Percentiles rank a stretch among this genome's conserved stretches.
phyloP scores from a whole-genome alignment of 2,888 invertebrate species.

The Escarpia spicata region DNA sequence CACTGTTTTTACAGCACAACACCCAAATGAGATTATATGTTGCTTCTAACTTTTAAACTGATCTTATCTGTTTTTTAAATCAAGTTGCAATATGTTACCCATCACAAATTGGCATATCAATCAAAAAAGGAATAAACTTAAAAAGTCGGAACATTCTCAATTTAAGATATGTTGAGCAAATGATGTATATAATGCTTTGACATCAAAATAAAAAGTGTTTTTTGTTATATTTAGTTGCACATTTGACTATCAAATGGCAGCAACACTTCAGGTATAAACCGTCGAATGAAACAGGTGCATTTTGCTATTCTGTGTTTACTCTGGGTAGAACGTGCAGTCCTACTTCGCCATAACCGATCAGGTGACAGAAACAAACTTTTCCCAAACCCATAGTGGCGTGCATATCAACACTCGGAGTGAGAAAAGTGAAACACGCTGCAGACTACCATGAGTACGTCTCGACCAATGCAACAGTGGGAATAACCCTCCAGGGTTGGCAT shows the following conservation, averaged over 20 bases:
- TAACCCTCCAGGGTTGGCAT: slow-evolving; percentile 2
- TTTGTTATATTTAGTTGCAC: neutral
- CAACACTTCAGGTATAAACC: neutral
- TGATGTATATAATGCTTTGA: too few relatives aligned
- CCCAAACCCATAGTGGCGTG: neutral
- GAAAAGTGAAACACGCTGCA: neutral
- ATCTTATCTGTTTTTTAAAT: too few relatives aligned
- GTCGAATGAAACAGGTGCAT: neutral
- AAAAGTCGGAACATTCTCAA: neutral
- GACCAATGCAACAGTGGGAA: neutral
- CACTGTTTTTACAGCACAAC: too few relatives aligned
- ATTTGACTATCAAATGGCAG: neutral
- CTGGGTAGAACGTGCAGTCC: neutral
- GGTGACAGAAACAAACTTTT: neutral
- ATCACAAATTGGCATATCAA: neutral
- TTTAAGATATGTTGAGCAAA: neutral
- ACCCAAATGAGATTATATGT: too few relatives aligned
- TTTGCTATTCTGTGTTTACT: neutral
- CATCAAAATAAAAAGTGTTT: neutral
- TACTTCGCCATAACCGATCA: neutral
- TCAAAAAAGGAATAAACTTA: neutral
- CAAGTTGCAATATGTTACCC: neutral
- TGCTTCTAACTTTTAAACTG: too few relatives aligned
- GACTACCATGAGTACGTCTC: neutral
- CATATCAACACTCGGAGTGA: neutral